Conservation (phyloP, 2,888 invertebrate genomes). For the Girardia tigrina region DNA sequence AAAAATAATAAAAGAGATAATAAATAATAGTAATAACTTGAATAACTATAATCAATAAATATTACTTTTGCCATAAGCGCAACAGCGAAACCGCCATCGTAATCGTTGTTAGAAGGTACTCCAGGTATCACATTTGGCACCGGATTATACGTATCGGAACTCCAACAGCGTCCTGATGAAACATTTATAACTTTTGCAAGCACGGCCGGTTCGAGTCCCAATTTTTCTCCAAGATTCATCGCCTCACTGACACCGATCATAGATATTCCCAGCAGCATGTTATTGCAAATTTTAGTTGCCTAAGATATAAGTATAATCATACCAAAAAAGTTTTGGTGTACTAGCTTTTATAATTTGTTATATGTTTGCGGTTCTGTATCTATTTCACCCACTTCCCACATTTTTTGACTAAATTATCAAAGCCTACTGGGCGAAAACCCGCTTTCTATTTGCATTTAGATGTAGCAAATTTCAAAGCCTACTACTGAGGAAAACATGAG, state of each 20-base stretch:
- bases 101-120: slow-evolving; percentile 73
- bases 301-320: too few species aligned
- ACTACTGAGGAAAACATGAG: too few species aligned
- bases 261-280: slow-evolving; percentile 74
- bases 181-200: slow-evolving; percentile 78
- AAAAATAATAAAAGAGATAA: too few species aligned
- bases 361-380: too few species aligned
- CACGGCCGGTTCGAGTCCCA: slow-evolving; percentile 74
- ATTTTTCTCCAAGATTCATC: slow-evolving; percentile 79
- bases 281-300: slow-evolving; percentile 88
- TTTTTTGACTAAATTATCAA: too few species aligned
- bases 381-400: too few species aligned
- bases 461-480: too few species aligned
- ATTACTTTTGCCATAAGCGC: slow-evolving; percentile 67
- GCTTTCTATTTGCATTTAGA: too few species aligned
- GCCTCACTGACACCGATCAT: slow-evolving; percentile 90
- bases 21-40: too few species aligned
- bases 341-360: too few species aligned
- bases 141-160: slow-evolving; percentile 86
- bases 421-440: too few species aligned
- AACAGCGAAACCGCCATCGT: slow-evolving; percentile 69
- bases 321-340: too few species aligned
- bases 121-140: slow-evolving; percentile 76
- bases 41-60: background rate
- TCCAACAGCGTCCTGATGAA: slow-evolving; percentile 88